Evolutionary conservation across 2,113 vertebrate genomes (phyloP).

Genomic region (Perca flavescens): DNA sequence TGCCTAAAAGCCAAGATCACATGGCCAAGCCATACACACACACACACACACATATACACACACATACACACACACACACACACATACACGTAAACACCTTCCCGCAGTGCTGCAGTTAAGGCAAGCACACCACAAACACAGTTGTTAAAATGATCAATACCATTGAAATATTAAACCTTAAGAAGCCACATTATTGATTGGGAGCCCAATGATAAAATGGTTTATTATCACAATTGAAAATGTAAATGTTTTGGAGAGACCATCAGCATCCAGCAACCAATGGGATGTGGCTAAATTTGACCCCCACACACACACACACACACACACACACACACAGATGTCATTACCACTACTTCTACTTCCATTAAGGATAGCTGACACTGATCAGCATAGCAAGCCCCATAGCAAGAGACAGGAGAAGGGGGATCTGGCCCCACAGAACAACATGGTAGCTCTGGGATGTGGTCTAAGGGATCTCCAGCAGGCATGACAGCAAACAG

Average conservation of each 20-base stretch:
- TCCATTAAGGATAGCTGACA: conserved; percentile 55
- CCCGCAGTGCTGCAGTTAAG: conserved; percentile 84
- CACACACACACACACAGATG: neutral
- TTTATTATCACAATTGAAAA: conserved; percentile 93
- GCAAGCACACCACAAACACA: conserved; percentile 89
- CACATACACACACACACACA: conserved; percentile 24
- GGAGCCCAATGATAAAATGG: conserved; percentile 95
- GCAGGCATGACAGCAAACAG: conserved; percentile 46
- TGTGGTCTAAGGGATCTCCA: conserved; percentile 46
- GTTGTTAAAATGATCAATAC: conserved; percentile 96
- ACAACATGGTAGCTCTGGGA: conserved; percentile 48
- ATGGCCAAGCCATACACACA: conserved; percentile 4
- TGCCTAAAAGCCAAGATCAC: conserved; percentile 3
- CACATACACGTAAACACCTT: conserved; percentile 47
- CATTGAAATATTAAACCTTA: conserved; percentile 97
- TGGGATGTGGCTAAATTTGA: conserved; percentile 42
- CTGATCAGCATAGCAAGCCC: conserved; percentile 54
- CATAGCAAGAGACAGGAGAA: conserved; percentile 30
- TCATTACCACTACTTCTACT: conserved; percentile 57
- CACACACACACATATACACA: conserved; percentile 44
- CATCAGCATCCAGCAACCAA: conserved; percentile 43
- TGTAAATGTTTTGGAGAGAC: conserved; percentile 77
- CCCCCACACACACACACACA: neutral
- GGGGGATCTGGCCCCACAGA: conserved; percentile 1
- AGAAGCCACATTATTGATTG: conserved; percentile 96